phyloP scores from a whole-genome alignment of 1,140 invertebrate genomes.

The fruit fly (Drosophila melanogaster) region DNA sequence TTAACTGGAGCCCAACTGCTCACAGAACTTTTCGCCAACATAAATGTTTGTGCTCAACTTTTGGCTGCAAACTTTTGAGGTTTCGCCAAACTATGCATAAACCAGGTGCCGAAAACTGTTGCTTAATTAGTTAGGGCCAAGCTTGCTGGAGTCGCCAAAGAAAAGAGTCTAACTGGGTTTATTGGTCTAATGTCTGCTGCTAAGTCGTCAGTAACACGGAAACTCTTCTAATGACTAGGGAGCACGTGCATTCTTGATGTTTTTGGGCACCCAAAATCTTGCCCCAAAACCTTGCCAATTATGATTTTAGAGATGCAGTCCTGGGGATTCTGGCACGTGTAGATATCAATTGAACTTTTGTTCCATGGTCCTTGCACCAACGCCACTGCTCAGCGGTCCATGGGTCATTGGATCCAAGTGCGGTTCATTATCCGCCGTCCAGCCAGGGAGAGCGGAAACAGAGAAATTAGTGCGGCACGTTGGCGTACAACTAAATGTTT shows the following conservation, averaged over 20 bases:
- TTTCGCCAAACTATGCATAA: slow-evolving; percentile 35
- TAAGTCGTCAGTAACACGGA: slow-evolving; percentile 15
- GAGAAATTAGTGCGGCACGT: slow-evolving; percentile 62
- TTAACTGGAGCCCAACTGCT: slow-evolving; percentile 24
- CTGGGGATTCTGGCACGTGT: neutral
- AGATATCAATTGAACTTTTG: slow-evolving; percentile 8
- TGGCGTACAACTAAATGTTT: slow-evolving; percentile 50
- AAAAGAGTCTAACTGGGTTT: slow-evolving; percentile 17
- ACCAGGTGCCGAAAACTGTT: slow-evolving; percentile 65
- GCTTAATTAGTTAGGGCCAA: slow-evolving; percentile 60
- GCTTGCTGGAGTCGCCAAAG: slow-evolving; percentile 10
- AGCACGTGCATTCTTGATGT: neutral
- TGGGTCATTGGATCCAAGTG: slow-evolving; percentile 30
- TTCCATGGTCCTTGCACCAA: slow-evolving; percentile 1
- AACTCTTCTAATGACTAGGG: slow-evolving; percentile 11
- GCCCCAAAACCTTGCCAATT: neutral
- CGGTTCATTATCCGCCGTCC: slow-evolving; percentile 57
- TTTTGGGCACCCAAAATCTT: neutral
- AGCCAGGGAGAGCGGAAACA: slow-evolving; percentile 35
- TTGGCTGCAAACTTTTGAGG: slow-evolving; percentile 58
- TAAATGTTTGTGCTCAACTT: slow-evolving; percentile 40
- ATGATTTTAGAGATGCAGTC: neutral
- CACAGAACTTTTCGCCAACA: slow-evolving; percentile 18
- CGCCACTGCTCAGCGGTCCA: slow-evolving; percentile 6
- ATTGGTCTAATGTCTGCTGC: slow-evolving; percentile 22